Evolutionary conservation across 2,797 vertebrate genomes (phyloP), one percentile per base, ranked within the genome.

Genomic region (Simalia tracyae): DNA sequence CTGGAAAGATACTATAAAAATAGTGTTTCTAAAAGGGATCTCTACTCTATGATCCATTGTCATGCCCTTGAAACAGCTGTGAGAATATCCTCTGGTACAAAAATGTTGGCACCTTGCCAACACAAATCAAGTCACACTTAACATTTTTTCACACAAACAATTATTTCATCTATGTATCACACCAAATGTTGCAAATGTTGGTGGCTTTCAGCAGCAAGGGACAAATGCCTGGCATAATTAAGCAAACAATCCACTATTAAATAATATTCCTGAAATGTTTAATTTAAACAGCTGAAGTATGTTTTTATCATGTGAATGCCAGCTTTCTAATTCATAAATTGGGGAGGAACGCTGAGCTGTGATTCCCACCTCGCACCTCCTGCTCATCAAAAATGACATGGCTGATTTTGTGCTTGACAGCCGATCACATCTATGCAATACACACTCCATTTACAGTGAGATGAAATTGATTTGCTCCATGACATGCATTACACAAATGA

Each of bases 401-500:
- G 5, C 4, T 90, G 56, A 93, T 95, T 96, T 95, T 31, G 90
- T 92, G 91, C 87, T 95, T 94, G 92, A 87, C 94, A 92, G 8
- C 12, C 87, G 93, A 46, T 66, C 91, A 26, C 59, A 93, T 90
- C 88, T 94, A 92, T 64, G 61, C 31, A 92, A 90, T 91, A 89
- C 12, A 92, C 87, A 91, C 92, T 94, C 26, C 57, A 92, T 50
- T 91, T 91, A 60, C 94, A 57, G 93, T 93, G 88, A 95, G 84
- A 96, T 94, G 84, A 94, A 92, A 93, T 28, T 95, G 84, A 57
- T 59, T 92, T 86, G 5, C 94, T 95, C 59, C n/a, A 87, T 93
- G 88, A 90, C 92, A 22, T 94, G 12, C 61, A 92, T 95, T 95
- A 94, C 95, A 91, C 88, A 96, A 95, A 96, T 91, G 93, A 91